Conservation (phyloP, 2,797 vertebrate genomes). For the Ctenosaura bakeri region DNA sequence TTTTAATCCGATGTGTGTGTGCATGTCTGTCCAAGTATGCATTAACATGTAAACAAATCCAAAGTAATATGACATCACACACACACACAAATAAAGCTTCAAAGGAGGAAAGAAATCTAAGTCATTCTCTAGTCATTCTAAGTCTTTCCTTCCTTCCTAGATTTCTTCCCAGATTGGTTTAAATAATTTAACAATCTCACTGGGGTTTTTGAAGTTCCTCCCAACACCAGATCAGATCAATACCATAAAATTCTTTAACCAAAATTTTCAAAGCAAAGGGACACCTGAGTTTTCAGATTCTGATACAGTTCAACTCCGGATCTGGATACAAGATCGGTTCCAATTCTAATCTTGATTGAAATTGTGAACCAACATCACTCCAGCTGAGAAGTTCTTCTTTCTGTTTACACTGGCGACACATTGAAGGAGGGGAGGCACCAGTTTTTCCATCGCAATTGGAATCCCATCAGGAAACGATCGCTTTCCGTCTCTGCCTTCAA, state of each 20-base stretch:
- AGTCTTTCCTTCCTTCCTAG: too few relatives aligned
- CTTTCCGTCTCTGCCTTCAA: neutral
- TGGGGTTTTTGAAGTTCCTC: conserved; percentile 42
- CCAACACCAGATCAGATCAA: conserved; percentile 9
- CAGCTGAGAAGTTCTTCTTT: neutral
- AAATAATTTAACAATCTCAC: conserved; percentile 43
- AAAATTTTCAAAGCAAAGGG: conserved; percentile 29
- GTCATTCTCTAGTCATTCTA: neutral
- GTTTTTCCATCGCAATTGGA: neutral
- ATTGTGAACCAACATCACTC: neutral
- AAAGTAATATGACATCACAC: conserved; percentile 38
- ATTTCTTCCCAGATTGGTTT: conserved; percentile 22
- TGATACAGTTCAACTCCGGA: neutral
- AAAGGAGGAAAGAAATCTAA: fast-evolving
- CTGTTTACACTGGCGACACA: neutral
- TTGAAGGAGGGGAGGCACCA: neutral
- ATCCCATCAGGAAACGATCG: neutral
- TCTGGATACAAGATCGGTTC: neutral
- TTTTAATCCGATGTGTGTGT: neutral
- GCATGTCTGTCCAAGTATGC: fast-evolving
- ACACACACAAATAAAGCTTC: neutral
- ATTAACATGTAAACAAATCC: neutral
- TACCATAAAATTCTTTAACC: neutral
- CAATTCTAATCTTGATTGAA: conserved; percentile 13
- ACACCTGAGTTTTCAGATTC: conserved; percentile 6